A percentile compares a stretch with the other conserved stretches of the same genome.
Conservation (phyloP, 2,113 vertebrate genomes). For the Seriola dumerili region DNA sequence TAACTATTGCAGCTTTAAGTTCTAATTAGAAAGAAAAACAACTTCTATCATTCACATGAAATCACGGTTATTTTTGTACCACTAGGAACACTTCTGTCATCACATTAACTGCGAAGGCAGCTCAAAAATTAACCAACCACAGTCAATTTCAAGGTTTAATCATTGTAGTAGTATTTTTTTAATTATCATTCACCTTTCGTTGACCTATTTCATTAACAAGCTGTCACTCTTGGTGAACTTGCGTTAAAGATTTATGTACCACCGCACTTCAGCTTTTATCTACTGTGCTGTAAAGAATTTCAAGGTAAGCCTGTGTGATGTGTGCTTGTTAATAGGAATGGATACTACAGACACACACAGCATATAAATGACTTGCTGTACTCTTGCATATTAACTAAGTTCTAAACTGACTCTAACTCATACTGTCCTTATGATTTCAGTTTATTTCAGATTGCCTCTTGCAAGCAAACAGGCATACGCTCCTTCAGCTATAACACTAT, state of each 20-base stretch:
- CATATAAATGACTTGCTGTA: background rate
- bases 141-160: background rate
- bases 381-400: constrained; percentile 10
- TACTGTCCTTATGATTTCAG: background rate
- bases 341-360: constrained; percentile 8
- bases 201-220: background rate
- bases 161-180: background rate
- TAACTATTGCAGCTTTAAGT: background rate
- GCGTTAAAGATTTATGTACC: background rate
- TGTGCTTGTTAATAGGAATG: constrained; percentile 40
- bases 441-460: constrained; percentile 12
- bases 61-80: background rate
- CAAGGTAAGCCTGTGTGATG: background rate
- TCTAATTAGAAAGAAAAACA: background rate
- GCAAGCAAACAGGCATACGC: background rate
- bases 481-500: background rate
- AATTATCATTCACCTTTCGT: background rate
- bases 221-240: background rate
- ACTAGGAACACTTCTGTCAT: background rate
- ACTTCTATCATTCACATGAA: background rate
- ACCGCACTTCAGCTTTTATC: background rate
- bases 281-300: constrained; percentile 23
- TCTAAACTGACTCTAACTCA: background rate
- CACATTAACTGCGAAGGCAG: background rate
- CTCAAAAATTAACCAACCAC: background rate